A percentile compares a stretch with the other conserved stretches of the same genome.
These are phyloP conservation scores for Astreopora myriophthalma DNA, from an alignment of 64 coral and sea anemone genomes.

Conservation along the genomic window DNA sequence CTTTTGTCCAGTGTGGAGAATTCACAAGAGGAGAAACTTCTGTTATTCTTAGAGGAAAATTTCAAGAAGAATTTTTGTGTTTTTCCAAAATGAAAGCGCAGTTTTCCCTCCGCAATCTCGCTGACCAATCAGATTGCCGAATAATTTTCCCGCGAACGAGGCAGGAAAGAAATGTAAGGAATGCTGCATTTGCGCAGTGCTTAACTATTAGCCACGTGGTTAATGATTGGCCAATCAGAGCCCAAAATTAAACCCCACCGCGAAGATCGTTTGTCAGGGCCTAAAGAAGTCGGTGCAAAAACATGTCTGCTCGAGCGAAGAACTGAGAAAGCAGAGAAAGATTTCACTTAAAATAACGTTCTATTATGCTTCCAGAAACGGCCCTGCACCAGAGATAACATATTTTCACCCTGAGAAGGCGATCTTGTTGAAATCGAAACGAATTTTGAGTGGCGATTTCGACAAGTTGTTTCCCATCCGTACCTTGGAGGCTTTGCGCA, in stretches of 20 bases:
- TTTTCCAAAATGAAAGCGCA: not conserved
- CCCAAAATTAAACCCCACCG: conserved; percentile 99
- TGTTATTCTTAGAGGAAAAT: not conserved
- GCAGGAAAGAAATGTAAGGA: conserved; percentile 92
- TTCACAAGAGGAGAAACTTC: not conserved
- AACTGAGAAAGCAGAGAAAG: not conserved
- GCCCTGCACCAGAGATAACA: conserved; percentile 44
- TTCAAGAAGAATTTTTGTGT: not conserved
- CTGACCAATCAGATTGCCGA: conserved; percentile 81
- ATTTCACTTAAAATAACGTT: not conserved
- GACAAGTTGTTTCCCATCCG: conserved; percentile 1
- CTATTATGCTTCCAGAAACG: conserved; percentile 17
- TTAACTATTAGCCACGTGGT: conserved; percentile 78
- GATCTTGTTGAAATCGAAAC: conserved; percentile 60
- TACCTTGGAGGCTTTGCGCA: conserved; percentile 1
- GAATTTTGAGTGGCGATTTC: not conserved
- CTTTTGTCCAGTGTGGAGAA: too few relatives aligned
- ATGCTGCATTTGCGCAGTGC: conserved; percentile 84
- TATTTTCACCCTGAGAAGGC: not conserved
- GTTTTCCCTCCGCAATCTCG: conserved; percentile 82
- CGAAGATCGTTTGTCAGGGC: conserved; percentile 99
- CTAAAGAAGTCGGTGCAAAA: conserved; percentile 97
- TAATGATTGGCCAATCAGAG: conserved; percentile 98
- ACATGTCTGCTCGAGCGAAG: conserved; percentile 91
- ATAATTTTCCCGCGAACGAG: conserved; percentile 99